Percentiles rank a stretch among this genome's conserved stretches.
Evolutionary conservation across 2,797 vertebrate species (phyloP).

Genomic region (Avahi laniger): DNA sequence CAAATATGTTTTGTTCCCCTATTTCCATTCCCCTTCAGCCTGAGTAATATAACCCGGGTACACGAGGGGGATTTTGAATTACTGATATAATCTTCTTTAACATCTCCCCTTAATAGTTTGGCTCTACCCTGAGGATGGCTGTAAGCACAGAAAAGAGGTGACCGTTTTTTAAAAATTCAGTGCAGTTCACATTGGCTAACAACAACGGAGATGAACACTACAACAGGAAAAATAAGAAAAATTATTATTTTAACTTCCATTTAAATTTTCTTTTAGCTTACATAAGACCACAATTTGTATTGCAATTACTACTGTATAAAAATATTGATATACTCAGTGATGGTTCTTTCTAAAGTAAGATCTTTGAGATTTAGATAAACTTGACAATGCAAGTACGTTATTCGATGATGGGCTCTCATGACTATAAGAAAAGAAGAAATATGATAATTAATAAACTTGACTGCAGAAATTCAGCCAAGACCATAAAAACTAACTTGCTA

Average conservation of each 20-base stretch:
- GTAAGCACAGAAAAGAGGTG: neutral
- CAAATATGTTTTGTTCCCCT: neutral
- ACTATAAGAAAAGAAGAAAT: neutral
- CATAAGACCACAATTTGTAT: neutral
- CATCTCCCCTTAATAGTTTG: neutral
- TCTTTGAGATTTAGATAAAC: neutral
- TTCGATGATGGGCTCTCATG: neutral
- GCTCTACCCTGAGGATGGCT: neutral
- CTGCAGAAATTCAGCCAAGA: neutral
- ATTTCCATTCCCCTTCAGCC: neutral
- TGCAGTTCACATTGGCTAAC: neutral
- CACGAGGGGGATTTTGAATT: neutral
- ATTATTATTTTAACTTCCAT: neutral
- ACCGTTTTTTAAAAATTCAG: neutral
- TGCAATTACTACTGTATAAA: neutral
- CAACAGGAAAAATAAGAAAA: neutral
- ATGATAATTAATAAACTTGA: slow-evolving; percentile 26
- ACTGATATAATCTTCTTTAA: neutral
- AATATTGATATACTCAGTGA: neutral
- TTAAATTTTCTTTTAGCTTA: neutral
- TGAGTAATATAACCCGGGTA: neutral
- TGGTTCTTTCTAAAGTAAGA: neutral
- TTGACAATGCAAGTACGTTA: neutral
- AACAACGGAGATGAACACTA: neutral
- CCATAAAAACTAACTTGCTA: slow-evolving; percentile 16